Base-by-base conservation (phyloP, 2,797 vertebrate genomes). In the Pipistrellus kuhlii region DNA sequence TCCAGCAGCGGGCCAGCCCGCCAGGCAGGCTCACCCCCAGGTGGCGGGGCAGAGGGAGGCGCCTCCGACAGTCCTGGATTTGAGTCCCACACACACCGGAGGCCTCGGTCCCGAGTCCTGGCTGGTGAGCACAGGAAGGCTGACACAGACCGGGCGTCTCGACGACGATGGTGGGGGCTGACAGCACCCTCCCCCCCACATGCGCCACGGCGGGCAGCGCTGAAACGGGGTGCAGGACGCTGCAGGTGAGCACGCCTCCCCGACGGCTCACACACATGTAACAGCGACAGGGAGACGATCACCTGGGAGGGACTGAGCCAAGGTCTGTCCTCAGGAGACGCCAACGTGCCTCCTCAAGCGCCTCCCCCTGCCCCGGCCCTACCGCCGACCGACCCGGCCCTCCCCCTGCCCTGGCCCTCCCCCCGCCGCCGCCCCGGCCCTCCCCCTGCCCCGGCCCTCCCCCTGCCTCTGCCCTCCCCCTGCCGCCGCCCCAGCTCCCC, bases 401-500 rank as follows among this genome's bases (percentile, higher is more conserved):
- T n/a, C 35, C 35, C 35, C 35, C 35, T 35, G 35, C 35, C 35
- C 35, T 4, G 35, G 35, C 35, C 4, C 35, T 35, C 35, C 35
- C 35, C 35, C 35, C 35, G n/a, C n/a, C 35, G 3, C 35, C 35
- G 3, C 35, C 35, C 35, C 35, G 35, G 35, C 35, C 4, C 35
- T 35, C 35, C 35, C 35, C 35, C 35, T 35, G 35, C 35, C 35
- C 35, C 35, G 35, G 35, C 35, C n/a, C n/a, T 89, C 62, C 81
- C 64, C 13, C 0, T 4, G 38, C 38, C 14, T 17, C 8, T 0
- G 7, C n/a, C 4, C 25, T 86, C 62, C 81, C 64, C 10, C 0
- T 6, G n/a, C 25, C 51, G 8, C 18, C 3, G n/a, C 38, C 44
- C 21, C 8, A 0, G 8, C n/a, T 4, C 27, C 4, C 35, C 35